Conservation (phyloP, 2,888 invertebrate species). For the Tricholauxania praeusta region DNA sequence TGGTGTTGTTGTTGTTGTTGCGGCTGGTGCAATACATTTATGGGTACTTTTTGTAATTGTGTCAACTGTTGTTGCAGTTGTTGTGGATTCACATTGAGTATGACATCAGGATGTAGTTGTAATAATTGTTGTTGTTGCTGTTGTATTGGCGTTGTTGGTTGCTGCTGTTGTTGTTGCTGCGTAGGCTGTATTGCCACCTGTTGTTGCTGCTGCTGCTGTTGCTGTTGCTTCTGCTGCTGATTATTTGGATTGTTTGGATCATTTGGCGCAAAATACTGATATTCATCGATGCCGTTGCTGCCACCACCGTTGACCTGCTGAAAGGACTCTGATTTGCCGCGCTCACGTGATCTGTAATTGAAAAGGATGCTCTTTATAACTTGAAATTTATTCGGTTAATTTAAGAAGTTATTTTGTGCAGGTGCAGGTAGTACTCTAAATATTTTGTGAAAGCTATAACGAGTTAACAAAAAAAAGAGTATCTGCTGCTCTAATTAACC, state of each 20-base stretch:
- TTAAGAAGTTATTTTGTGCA: not conserved
- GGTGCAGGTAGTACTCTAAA: no score
- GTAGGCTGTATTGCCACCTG: constrained; percentile 10
- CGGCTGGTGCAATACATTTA: constrained; percentile 30
- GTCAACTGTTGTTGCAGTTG: constrained; percentile 45
- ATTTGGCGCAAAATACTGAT: constrained; percentile 63
- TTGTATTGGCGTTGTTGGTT: constrained; percentile 51
- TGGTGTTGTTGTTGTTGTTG: constrained; percentile 32
- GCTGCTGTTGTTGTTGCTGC: constrained; percentile 41
- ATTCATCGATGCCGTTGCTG: constrained; percentile 56
- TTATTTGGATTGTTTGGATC: constrained; percentile 64
- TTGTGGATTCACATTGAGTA: constrained; percentile 44
- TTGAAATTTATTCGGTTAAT: not conserved
- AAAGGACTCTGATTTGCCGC: constrained; percentile 49
- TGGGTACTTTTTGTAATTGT: constrained; percentile 47
- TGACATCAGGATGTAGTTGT: constrained; percentile 59
- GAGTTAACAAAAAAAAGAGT: no score
- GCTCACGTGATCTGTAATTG: constrained; percentile 58
- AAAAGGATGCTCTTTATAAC: not conserved
- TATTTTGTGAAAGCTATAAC: no score
- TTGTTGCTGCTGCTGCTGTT: constrained; percentile 7
- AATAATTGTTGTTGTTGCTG: constrained; percentile 54
- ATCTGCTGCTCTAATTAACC: no score
- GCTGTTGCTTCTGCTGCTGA: constrained; percentile 44
- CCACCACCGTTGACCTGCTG: constrained; percentile 48